phyloP scores from a whole-genome alignment of 2,113 vertebrate genomes.

The Physeter macrocephalus region DNA sequence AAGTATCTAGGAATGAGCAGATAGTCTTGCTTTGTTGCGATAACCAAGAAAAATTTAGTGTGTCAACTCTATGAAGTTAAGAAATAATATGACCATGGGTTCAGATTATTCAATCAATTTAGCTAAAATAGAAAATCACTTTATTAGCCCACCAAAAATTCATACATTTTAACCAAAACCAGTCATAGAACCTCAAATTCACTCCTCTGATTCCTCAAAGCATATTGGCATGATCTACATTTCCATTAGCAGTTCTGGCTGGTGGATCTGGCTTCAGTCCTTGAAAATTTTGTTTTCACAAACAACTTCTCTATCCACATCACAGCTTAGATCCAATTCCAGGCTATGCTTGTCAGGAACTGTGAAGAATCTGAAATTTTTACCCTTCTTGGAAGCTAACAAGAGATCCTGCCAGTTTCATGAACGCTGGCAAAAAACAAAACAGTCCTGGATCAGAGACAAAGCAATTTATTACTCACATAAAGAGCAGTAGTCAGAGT shows the following conservation, averaged over 20 bases:
- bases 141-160: background rate
- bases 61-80: background rate
- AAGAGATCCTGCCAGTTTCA: background rate
- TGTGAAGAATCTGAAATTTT: background rate
- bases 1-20: background rate
- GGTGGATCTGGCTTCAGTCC: background rate
- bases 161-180: background rate
- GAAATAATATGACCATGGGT: background rate
- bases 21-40: background rate
- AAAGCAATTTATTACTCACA: background rate
- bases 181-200: background rate
- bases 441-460: background rate
- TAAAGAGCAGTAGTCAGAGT: background rate
- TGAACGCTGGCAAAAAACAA: background rate
- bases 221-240: background rate
- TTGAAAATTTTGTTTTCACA: background rate
- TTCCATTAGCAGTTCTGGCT: background rate
- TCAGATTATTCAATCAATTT: background rate
- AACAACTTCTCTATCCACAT: background rate
- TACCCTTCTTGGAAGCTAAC: background rate
- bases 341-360: background rate
- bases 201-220: background rate
- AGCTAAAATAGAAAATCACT: slow-evolving; percentile 2
- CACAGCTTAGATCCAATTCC: background rate
- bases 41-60: background rate